Evolutionary conservation across 2,888 invertebrate genomes (phyloP), one percentile per base, ranked within the genome.

Genomic region (Chelonus formosanus): DNA sequence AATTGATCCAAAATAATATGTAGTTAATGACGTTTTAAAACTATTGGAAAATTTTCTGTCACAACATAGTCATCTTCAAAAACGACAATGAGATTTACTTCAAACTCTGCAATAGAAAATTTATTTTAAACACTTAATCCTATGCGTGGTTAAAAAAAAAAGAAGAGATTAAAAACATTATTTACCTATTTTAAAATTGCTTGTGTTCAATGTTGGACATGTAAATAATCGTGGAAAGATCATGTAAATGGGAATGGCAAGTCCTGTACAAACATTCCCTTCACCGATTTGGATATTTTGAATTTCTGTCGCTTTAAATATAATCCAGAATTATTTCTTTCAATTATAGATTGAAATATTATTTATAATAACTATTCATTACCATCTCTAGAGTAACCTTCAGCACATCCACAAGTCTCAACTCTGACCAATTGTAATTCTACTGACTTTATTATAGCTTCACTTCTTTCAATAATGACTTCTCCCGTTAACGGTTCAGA

Each of bases 261-360:
- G 86, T 71, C 91, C 91, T 67, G 92, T 89, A 60, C 90, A 88
- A 61, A 96, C 91, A 86, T 97, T 95, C 40, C 98, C 98, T 80
- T 95, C 96, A 1, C 95, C 96, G 70, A 98, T 92, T 88, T 98
- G 98, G 81, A 98, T 96, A 83, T 97, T 98, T 87, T 98, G 98
- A 75, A 98, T 95, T 88, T 98, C 98, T 5, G 97, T 98, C 20
- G 96, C 97, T 95, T 82, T 65, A 84, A 83, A 67, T 57, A 68
- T 55, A 48, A 62, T 54, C 6, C 52, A 54, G 1, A 20, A 2
- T 20, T 20, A 20, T 20, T 20, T 20, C 20, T 20, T 50, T 48
- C 50, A 34, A 50, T 55, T 1, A 56, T 44, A 53, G 7, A 61
- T 57, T 6, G n/a, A 62, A 32, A 64, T 36, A 63, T 5, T 47